Conservation (phyloP, 2,888 invertebrate species). For the Drosophila pullipes region DNA sequence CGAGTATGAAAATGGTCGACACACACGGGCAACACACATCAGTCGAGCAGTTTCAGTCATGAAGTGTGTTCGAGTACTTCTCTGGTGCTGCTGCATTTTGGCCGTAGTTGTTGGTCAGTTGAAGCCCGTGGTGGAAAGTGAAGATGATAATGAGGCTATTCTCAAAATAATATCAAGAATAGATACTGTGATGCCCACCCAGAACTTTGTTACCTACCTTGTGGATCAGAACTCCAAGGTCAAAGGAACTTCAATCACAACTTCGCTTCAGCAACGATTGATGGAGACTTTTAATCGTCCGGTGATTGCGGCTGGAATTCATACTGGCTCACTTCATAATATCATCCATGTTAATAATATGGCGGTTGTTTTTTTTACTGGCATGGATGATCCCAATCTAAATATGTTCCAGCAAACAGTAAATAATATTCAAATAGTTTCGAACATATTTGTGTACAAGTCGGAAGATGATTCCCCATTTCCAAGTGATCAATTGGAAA, state of each 20-base stretch:
- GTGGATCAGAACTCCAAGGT: neutral
- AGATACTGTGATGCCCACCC: fast-evolving
- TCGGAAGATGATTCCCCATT: neutral
- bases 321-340: neutral
- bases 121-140: neutral
- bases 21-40: neutral
- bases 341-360: neutral
- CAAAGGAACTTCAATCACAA: neutral
- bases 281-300: constrained; percentile 2
- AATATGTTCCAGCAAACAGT: neutral
- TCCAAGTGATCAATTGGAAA: neutral
- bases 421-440: neutral
- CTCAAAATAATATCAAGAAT: neutral
- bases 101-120: constrained; percentile 11
- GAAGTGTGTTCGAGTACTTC: constrained; percentile 14
- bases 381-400: constrained; percentile 3
- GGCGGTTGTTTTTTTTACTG: constrained; percentile 3
- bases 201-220: constrained; percentile 2
- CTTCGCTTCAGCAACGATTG: constrained; percentile 1
- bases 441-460: constrained; percentile 9
- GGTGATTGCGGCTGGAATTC: constrained; percentile 19
- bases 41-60: constrained; percentile 34
- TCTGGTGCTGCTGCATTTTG: constrained; percentile 16
- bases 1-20: neutral
- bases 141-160: neutral